phyloP scores from a whole-genome alignment of 2,888 invertebrate species.

The Pasiphila rectangulata region DNA sequence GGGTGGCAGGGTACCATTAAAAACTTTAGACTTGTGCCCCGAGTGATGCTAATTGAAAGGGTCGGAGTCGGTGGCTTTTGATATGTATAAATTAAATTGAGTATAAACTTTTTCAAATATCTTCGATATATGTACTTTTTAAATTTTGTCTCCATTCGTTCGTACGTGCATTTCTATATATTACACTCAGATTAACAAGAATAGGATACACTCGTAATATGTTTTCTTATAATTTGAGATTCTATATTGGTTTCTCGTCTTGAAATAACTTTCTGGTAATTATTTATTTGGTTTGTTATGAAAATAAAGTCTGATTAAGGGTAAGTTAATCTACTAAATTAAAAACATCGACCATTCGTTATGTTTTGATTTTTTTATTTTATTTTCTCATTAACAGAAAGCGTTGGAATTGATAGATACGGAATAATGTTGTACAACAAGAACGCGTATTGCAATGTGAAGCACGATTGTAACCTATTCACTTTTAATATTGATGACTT shows the following conservation, averaged over 20 bases:
- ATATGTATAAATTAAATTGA: conserved; percentile 40
- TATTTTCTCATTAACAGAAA: neutral
- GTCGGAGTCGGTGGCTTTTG: conserved; percentile 34
- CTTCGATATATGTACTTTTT: neutral
- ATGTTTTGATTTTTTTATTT: no score
- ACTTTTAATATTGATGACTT: conserved; percentile 10
- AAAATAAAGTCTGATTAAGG: no score
- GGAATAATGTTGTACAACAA: neutral
- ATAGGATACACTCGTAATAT: no score
- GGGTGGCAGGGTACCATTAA: conserved; percentile 31
- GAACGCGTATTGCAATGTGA: neutral
- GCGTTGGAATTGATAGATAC: neutral
- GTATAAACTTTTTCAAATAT: conserved; percentile 4
- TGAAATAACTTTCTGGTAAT: no score
- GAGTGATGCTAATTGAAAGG: conserved; percentile 58
- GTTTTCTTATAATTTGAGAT: no score
- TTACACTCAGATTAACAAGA: no score
- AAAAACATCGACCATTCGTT: no score
- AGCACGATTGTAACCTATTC: conserved; percentile 3
- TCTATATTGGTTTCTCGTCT: no score
- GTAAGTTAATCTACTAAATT: no score
- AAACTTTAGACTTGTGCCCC: conserved; percentile 42
- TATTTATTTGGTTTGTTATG: no score
- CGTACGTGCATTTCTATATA: no score
- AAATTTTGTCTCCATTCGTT: no score